Evolutionary conservation across 1,140 invertebrate genomes (phyloP), one percentile per base, ranked within the genome.

Genomic region (Agrypnia vestita): DNA sequence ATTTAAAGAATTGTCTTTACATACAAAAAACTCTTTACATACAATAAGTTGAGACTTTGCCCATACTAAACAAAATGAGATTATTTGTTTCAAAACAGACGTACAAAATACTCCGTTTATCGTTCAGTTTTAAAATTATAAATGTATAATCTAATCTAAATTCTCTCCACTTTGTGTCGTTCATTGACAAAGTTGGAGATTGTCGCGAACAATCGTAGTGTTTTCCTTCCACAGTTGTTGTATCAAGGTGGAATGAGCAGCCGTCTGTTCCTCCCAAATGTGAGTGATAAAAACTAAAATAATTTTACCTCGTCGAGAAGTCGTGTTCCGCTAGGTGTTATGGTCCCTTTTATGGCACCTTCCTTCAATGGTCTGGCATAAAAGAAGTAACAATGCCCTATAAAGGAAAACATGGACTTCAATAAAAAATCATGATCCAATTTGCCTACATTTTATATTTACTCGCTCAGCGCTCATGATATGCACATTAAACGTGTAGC

Each of bases 351-450:
- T 79, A 79, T 73, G 78, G 21, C 49, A 47, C 72, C 49, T 53
- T 25, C 71, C 71, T 49, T 75, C 64, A 78, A 59, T 78, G 49
- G 25, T 46, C 25, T 47, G 77, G 61, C 62, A 64, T 67, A 67
- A 77, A 53, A 77, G 75, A 77, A 77, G 74, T 73, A 79, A 79
- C 78, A 79, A 79, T 79, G 71, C 25, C 49, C 78, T 53, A 79
- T 79, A 79, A 79, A 62, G 59, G 78, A 69, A 75, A 69, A 79
- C 75, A 64, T 62, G 69, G 76, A 78, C 76, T 74, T 56, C 17
- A 79, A 79, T 79, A 79, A 79, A 79, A 79, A 62, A 59, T 79
- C 71, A 62, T 79, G 69, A 51, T 79, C 78, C 78, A 79, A 79
- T 79, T 79, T 79, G 71, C 78, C 67, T 79, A 79, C 78, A 56